phyloP scores from a whole-genome alignment of 2,888 invertebrate genomes.

The Rhamphomyia laevipes region DNA sequence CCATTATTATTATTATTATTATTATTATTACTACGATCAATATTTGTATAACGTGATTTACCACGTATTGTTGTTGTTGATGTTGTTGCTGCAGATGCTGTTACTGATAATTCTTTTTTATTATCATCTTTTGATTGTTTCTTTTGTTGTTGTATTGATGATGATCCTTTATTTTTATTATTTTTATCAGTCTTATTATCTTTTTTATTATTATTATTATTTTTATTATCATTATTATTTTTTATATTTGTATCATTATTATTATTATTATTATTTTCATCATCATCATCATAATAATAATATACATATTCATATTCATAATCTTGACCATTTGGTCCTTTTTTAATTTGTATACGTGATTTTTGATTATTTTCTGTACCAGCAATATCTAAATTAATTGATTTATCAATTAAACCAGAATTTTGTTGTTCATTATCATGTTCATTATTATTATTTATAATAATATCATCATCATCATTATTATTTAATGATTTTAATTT shows the following conservation, averaged over 20 bases:
- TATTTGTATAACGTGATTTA: slow-evolving; percentile 38
- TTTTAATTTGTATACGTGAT: slow-evolving; percentile 70
- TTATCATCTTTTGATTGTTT: neutral
- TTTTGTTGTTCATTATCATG: slow-evolving; percentile 23
- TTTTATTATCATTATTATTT: slow-evolving; percentile 23
- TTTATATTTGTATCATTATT: slow-evolving; percentile 9
- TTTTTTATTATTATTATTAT: neutral
- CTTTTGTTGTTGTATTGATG: slow-evolving; percentile 29
- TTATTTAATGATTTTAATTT: slow-evolving; percentile 11
- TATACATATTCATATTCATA: slow-evolving; percentile 88
- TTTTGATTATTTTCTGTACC: slow-evolving; percentile 57
- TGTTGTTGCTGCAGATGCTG: slow-evolving; percentile 13
- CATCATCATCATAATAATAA: slow-evolving; percentile 78
- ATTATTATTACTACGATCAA: slow-evolving; percentile 47
- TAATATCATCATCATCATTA: slow-evolving; percentile 25
- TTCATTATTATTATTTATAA: neutral
- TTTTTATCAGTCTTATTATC: slow-evolving; percentile 1
- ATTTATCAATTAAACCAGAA: slow-evolving; percentile 37
- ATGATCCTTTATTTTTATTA: slow-evolving; percentile 24
- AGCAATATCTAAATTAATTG: slow-evolving; percentile 47
- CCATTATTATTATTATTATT: slow-evolving; percentile 51
- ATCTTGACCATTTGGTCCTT: slow-evolving; percentile 80
- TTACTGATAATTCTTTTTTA: slow-evolving; percentile 45
- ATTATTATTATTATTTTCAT: slow-evolving; percentile 25
- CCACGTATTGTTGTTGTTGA: slow-evolving; percentile 36